A percentile compares a stretch with the other conserved stretches of the same genome.
Conservation (phyloP, 2,888 invertebrate species). For the Hipparchia semele region DNA sequence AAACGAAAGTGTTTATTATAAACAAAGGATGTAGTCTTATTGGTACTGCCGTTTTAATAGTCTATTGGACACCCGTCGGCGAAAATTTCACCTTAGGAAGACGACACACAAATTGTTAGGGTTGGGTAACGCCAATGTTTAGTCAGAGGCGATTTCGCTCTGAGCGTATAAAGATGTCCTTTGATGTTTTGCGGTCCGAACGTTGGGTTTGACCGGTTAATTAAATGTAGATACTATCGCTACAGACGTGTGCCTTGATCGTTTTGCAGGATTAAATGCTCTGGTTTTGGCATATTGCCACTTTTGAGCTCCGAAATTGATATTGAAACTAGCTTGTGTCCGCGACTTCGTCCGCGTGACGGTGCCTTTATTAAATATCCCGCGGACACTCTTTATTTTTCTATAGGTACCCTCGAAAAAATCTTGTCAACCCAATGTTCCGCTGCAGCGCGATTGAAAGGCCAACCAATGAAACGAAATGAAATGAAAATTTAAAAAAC, state of each 20-base stretch:
- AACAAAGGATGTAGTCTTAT: conserved; percentile 81
- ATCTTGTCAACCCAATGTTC: too few species aligned
- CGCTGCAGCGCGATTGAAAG: too few species aligned
- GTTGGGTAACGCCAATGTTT: conserved; percentile 66
- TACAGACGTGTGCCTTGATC: conserved; percentile 60
- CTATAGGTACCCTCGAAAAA: too few species aligned
- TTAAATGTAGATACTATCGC: conserved; percentile 69
- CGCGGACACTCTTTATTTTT: too few species aligned
- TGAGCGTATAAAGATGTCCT: conserved; percentile 78
- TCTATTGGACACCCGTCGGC: conserved; percentile 73
- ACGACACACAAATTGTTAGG: conserved; percentile 65
- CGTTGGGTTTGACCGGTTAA: conserved; percentile 71
- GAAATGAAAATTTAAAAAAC: too few species aligned
- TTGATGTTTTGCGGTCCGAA: conserved; percentile 75
- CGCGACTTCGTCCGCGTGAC: too few species aligned
- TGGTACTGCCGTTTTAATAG: conserved; percentile 71
- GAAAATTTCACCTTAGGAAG: conserved; percentile 65
- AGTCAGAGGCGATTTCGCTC: conserved; percentile 70
- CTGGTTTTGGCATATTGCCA: conserved; percentile 55
- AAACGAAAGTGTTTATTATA: conserved; percentile 81
- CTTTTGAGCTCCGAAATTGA: conserved; percentile 36
- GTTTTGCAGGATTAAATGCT: conserved; percentile 55
- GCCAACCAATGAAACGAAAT: too few species aligned
- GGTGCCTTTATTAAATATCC: too few species aligned
- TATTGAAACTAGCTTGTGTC: neutral